Evolutionary conservation across 2,888 invertebrate species (phyloP), one percentile per base, ranked within the genome.

Genomic region (Liodrosophila aerea): DNA sequence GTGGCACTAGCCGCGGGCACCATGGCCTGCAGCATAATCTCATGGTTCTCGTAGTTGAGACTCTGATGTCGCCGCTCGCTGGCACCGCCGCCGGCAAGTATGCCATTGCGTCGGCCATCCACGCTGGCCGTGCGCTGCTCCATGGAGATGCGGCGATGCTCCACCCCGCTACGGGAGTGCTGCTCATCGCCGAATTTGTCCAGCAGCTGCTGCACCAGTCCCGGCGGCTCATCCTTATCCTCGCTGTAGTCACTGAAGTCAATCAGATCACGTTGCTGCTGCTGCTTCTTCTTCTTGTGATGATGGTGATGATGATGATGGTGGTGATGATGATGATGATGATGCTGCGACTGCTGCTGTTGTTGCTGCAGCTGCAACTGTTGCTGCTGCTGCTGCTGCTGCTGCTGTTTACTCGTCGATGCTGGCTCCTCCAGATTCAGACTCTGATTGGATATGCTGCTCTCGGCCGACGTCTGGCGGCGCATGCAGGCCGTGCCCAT

Each of bases 41-140:
- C 89, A 50, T 90, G 90, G 51, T 90, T 90, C 65, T 89, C 89
- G 51, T 90, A 90, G 64, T 89, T 89, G 8, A 90, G 59, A 45
- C 89, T 89, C 70, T 89, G 90, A 56, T 89, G 89, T 4, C 88
- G 87, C 1, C 89, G 85, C 69, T 57, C 61, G 1, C 66, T 64
- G 13, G 57, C 61, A 15, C 83, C 80, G 30, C 81, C 66, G 1
- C 87, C 87, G 22, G 22, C 3, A 63, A 88, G 71, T 1, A 90
- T 90, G 16, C 90, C 90, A 65, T 90, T 90, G n/a, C 90, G 86
- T 1, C 90, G 74, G 0, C 90, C 90, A 78, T 90, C 90, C 15
- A 88, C 83, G 12, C 76, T 83, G 0, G 88, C 87, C 33, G 87
- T 86, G 39, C 90, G 85, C 61, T 90, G 88, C 34, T 89, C 88